Evolutionary conservation across 1,140 invertebrate species (phyloP).

Genomic region (Cyclina sinensis): DNA sequence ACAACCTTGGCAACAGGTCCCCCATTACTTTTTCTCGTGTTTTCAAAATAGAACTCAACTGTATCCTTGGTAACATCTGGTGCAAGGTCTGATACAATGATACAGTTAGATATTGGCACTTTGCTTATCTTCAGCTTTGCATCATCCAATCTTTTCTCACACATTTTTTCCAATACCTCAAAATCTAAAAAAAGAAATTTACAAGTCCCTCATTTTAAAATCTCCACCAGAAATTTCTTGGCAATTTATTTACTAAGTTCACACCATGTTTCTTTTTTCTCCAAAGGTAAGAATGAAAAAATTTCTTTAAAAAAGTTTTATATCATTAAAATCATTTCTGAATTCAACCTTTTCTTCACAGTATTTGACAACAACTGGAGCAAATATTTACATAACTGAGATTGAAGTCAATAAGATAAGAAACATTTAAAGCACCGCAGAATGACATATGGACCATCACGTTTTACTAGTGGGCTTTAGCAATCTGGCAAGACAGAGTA

Average conservation of each 20-base stretch:
- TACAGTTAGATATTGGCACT: conserved; percentile 40
- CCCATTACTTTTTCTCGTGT: conserved; percentile 13
- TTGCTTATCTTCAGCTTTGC: conserved; percentile 1
- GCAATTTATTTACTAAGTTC: not conserved
- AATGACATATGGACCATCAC: too few species aligned
- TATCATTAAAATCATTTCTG: too few species aligned
- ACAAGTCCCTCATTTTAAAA: too few species aligned
- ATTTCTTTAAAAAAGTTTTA: too few species aligned
- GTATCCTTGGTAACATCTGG: conserved; percentile 45
- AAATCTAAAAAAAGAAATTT: conserved; percentile 8
- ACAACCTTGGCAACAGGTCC: conserved; percentile 48
- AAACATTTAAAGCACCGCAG: too few species aligned
- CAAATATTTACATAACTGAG: too few species aligned
- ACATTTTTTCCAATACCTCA: conserved; percentile 15
- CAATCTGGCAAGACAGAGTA: too few species aligned
- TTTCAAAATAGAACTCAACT: conserved; percentile 60
- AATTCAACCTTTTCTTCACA: too few species aligned
- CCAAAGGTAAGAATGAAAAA: not conserved
- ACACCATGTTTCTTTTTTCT: not conserved
- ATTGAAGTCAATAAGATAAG: too few species aligned
- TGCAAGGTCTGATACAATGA: conserved; percentile 45
- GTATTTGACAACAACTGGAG: too few species aligned
- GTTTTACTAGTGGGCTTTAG: too few species aligned
- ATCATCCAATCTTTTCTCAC: conserved; percentile 24
- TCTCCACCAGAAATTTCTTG: too few species aligned